Evolutionary conservation across 2,888 invertebrate species (phyloP), one percentile per base, ranked within the genome.

Genomic region (Tiphia femorata): DNA sequence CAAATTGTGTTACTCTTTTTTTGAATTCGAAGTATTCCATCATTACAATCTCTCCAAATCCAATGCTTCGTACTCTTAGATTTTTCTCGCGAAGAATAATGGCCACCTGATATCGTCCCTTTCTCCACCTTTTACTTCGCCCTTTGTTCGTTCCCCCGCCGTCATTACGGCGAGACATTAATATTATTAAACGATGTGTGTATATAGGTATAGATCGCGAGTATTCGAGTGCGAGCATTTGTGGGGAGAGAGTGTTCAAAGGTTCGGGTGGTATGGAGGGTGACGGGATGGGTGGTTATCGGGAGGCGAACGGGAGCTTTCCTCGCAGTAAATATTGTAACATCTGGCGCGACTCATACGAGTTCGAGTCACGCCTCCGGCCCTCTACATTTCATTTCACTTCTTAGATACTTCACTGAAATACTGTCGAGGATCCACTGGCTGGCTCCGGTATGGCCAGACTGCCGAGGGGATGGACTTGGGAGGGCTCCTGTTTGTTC

Each of bases 291-390:
- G 33, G 33, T 2, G 33, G 33, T 14, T 33, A 33, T 33, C 33
- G 33, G 33, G 44, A 56, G 41, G 17, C 25, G 41, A 29, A 19
- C 20, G 33, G 20, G 46, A 46, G 55, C 51, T 62, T 65, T 64
- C 51, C 58, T 61, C 61, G 73, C 75, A 75, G 76, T 80, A 78
- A 80, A 80, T 80, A 80, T 76, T 76, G 80, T 72, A 80, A 76
- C 80, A 80, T 78, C 80, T 80, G 80, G 76, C 56, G 69, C 67
- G 63, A 76, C 76, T 78, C 75, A 73, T 79, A 76, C 72, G 73
- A 63, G 71, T 75, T 78, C 77, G 70, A 79, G 79, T 78, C 78
- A 79, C 78, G 76, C 72, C 68, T 73, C 70, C 65, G 55, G 67
- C 72, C 67, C 64, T 70, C 74, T 76, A 79, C 80, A 78, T 78